phyloP scores from a whole-genome alignment of 2,888 invertebrate species.

The Patella ulyssiponensis region DNA sequence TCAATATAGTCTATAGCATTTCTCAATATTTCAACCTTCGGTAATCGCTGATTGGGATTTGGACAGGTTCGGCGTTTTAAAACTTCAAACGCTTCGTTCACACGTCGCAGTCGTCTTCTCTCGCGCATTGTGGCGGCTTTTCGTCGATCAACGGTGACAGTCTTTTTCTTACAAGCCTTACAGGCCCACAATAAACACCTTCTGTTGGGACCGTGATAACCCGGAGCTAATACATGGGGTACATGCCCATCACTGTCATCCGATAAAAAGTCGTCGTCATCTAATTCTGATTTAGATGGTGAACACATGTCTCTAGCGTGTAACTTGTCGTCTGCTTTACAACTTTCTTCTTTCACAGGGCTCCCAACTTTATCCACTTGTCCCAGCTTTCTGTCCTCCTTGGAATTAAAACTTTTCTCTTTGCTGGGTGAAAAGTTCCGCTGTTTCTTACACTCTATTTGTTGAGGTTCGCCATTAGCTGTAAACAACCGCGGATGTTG shows the following conservation, averaged over 20 bases:
- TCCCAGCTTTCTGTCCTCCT: constrained; percentile 20
- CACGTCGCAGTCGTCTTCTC: constrained; percentile 92
- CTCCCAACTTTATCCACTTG: constrained; percentile 15
- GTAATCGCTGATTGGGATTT: constrained; percentile 94
- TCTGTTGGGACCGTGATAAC: constrained; percentile 73
- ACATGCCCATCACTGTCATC: constrained; percentile 60
- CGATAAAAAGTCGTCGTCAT: constrained; percentile 47
- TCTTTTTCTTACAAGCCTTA: constrained; percentile 93
- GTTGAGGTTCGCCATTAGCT: constrained; percentile 16
- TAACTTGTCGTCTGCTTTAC: constrained; percentile 34
- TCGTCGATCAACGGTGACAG: constrained; percentile 93
- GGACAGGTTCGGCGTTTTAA: constrained; percentile 92
- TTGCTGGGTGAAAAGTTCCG: constrained; percentile 19
- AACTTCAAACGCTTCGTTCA: constrained; percentile 98
- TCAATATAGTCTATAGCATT: constrained; percentile 99
- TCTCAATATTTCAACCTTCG: constrained; percentile 96
- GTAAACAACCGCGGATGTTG: constrained; percentile 36
- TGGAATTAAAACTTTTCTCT: constrained; percentile 16
- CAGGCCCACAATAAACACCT: constrained; percentile 96
- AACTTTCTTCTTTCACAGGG: constrained; percentile 19
- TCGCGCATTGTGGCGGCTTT: constrained; percentile 98
- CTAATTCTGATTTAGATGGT: constrained; percentile 33
- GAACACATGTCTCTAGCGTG: constrained; percentile 45
- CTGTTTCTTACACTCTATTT: constrained; percentile 9
- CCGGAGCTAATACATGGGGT: constrained; percentile 73